Base-by-base conservation (phyloP, 2,888 invertebrate genomes). In the Epinotia bilunana region DNA sequence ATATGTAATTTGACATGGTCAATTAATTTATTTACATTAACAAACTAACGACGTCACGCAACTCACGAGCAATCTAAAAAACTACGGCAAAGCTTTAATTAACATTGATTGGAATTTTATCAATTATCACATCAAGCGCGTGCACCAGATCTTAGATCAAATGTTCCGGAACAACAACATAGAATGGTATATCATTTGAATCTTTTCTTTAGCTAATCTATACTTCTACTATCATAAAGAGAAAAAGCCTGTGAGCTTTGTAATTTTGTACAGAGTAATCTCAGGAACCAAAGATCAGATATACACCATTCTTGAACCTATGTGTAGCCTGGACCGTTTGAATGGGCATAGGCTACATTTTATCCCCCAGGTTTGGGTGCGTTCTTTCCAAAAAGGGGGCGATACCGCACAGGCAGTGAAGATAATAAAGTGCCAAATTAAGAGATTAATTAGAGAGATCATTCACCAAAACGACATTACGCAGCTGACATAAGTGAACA, bases 21-120 rank as follows among this genome's bases (percentile, higher is more conserved):
- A 62, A 55, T 73, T 62, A 73, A 68, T 62, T 68, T 68, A 68
- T 73, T 73, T 73, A 68, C 68, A 68, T 28, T 71, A 46, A 71
- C 60, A 49, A 70, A 65, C 64, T 16, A 60, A 33, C 60, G n/a
- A 28, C 53, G 61, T 62, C 70, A 71, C 70, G 70, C 70, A 53
- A 67, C 65, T 39, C 53, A 65, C 65, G 53, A 65, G 58, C 20
- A 49, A 28, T 63, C 18, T 20, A 67, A 53, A 55, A 73, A 73
- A 60, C 16, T 20, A 28, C 65, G 46, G 49, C 72, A 57, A 46
- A 58, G 49, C 65, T 67, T 60, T 46, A 67, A 65, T 73, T 73
- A 72, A 73, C 65, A 65, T 65, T 46, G 58, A 60, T 69, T 20
- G 69, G 69, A 69, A 69, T 69, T 68, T 69, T 69, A 69, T 69